Base-by-base conservation (phyloP, 2,888 invertebrate species). In the Fragum sueziense region DNA sequence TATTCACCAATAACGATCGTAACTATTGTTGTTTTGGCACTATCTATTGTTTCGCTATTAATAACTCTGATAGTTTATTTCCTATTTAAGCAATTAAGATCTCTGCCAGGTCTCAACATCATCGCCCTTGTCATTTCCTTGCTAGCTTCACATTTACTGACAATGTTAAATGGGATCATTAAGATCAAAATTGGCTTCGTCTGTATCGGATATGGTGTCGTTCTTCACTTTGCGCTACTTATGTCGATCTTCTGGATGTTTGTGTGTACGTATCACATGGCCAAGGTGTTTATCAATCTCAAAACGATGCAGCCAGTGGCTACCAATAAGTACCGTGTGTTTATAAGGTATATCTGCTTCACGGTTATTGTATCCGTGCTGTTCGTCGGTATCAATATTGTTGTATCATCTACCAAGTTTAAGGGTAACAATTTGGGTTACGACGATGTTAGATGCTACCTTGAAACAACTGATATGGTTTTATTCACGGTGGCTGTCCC, bases 261-360 rank as follows among this genome's bases (percentile, higher is more conserved):
- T 52, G 62, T 75, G 1, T 75, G 75, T 51, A 76, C 79, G 0
- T 76, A 69, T 67, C 80, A 84, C 37, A 76, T 84, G 80, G 62
- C 72, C 59, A 70, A 29, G 1, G 84, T 80, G 2, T 84, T 84
- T 52, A 47, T 74, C 11, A 65, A 52, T 22, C 75, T 78, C 2
- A 74, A 78, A 22, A 69, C 51, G 31, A 68, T 69, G 20, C 7
- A 27, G 7, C 7, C 61, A 51, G 25, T 6, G 6, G 52, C 31
- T 29, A 57, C 51, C 14, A 62, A 9, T 17, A 78, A 74, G 27
- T n/a, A 4, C 4, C 25, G 14, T 0, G 14, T 14, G 27, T 69
- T 74, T 20, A 6, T 76, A 27, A 34, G 31, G 11, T 80, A 78
- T 31, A 25, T 27, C 9, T 41, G 62, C 9, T 62, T 65, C 25